Evolutionary conservation across 2,888 invertebrate species (phyloP).

Genomic region (Sarcophaga caerulescens): DNA sequence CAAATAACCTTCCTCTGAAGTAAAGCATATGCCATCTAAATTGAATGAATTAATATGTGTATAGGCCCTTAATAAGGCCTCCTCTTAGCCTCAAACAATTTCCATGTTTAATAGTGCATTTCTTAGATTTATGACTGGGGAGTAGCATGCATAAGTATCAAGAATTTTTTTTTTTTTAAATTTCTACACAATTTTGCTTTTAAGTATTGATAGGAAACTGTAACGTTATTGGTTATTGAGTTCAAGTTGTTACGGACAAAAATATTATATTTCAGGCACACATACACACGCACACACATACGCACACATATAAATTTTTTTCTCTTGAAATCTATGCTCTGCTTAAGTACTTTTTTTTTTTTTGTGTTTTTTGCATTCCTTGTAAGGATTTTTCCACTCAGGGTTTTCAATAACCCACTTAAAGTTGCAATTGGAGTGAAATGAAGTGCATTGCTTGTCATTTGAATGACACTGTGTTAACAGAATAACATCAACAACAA

Average conservation of each 20-base stretch:
- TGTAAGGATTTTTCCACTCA: conserved; percentile 36
- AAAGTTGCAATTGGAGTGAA: background rate
- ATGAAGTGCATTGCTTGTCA: conserved; percentile 42
- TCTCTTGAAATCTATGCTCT: background rate
- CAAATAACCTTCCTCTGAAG: background rate
- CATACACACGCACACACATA: no score
- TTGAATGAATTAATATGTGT: no score
- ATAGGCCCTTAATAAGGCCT: no score
- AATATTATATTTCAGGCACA: no score
- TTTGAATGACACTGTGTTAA: conserved; percentile 28
- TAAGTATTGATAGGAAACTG: conserved; percentile 51
- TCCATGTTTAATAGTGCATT: no score
- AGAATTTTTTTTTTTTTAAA: no score
- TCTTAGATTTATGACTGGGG: no score
- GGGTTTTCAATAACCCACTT: conserved; percentile 58
- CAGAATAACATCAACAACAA: background rate
- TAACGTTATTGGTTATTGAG: conserved; percentile 48
- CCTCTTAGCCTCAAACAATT: no score
- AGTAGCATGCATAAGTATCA: no score
- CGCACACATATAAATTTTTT: no score
- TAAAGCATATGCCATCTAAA: background rate
- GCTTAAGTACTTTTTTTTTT: no score
- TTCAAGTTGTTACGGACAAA: conserved; percentile 26
- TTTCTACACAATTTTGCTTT: conserved; percentile 53
- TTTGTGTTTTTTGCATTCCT: conserved; percentile 8